Conservation (phyloP, 2,797 vertebrate species). For the Cynopterus sphinx region DNA sequence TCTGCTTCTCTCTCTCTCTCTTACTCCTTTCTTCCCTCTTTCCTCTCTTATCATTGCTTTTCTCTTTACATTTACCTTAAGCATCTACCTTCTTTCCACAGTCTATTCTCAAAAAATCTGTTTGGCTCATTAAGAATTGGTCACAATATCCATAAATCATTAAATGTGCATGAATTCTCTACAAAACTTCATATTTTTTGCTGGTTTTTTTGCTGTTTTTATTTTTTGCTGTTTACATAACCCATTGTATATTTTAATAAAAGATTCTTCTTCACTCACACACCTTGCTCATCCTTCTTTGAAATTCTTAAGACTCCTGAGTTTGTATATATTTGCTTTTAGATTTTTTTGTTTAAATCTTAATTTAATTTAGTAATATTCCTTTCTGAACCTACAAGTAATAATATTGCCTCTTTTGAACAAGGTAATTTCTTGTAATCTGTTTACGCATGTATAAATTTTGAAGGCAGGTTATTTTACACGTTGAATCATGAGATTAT, state of each 20-base stretch:
- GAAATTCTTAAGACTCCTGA: neutral
- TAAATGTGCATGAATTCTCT: neutral
- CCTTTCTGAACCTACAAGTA: neutral
- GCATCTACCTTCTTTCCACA: neutral
- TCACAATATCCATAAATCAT: neutral
- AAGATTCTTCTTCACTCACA: neutral
- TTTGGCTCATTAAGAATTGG: neutral
- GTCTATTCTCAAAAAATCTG: neutral
- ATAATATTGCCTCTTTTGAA: neutral
- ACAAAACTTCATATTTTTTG: neutral
- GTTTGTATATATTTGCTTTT: neutral
- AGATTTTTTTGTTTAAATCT: conserved; percentile 64
- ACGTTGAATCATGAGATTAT: neutral
- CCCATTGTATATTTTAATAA: neutral
- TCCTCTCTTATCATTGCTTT: neutral
- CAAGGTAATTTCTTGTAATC: neutral
- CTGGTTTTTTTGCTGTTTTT: no score
- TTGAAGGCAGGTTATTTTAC: neutral
- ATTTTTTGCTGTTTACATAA: neutral
- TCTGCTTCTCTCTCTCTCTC: neutral
- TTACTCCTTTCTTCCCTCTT: neutral
- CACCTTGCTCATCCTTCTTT: neutral
- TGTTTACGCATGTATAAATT: neutral
- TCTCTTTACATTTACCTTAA: neutral
- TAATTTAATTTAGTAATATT: conserved; percentile 35